Evolutionary conservation across 2,888 invertebrate species (phyloP).

Genomic region (Drosophila mettleri): DNA sequence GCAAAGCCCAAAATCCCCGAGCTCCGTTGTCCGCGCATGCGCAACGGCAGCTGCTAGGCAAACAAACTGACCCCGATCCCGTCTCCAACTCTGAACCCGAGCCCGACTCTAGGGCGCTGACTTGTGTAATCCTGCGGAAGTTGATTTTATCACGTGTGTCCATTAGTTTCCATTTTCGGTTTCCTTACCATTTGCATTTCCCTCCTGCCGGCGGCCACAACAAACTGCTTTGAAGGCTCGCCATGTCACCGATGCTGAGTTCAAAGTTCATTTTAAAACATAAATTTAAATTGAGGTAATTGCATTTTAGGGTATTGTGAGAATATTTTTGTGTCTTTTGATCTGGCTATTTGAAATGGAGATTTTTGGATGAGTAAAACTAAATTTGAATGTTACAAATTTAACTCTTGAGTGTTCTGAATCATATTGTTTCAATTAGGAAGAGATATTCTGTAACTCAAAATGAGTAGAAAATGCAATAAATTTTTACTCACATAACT

Average conservation of each 20-base stretch:
- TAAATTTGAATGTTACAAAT: neutral
- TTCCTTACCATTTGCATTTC: slow-evolving; percentile 34
- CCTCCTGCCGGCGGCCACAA: slow-evolving; percentile 23
- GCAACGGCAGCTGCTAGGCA: slow-evolving; percentile 65
- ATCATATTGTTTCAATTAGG: neutral
- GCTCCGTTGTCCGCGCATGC: slow-evolving; percentile 71
- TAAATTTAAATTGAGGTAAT: slow-evolving; percentile 1
- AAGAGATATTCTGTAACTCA: neutral
- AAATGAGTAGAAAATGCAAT: neutral
- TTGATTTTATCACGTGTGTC: slow-evolving; percentile 71
- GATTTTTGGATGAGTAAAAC: neutral
- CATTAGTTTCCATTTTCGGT: slow-evolving; percentile 66
- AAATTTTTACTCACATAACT: neutral
- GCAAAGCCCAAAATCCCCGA: slow-evolving; percentile 60
- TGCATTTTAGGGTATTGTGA: neutral
- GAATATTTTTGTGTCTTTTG: neutral
- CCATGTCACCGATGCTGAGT: slow-evolving; percentile 7
- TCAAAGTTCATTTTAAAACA: slow-evolving; percentile 34
- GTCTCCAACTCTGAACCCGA: slow-evolving; percentile 12
- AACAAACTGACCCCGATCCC: slow-evolving; percentile 5
- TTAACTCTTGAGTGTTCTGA: neutral
- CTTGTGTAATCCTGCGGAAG: slow-evolving; percentile 76
- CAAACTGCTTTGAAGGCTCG: slow-evolving; percentile 20
- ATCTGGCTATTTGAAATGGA: neutral
- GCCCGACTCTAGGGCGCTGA: slow-evolving; percentile 35